These are phyloP conservation scores for Euzophera pinguis DNA, from an alignment of 2,888 invertebrate genomes.

Conservation along the genomic window DNA sequence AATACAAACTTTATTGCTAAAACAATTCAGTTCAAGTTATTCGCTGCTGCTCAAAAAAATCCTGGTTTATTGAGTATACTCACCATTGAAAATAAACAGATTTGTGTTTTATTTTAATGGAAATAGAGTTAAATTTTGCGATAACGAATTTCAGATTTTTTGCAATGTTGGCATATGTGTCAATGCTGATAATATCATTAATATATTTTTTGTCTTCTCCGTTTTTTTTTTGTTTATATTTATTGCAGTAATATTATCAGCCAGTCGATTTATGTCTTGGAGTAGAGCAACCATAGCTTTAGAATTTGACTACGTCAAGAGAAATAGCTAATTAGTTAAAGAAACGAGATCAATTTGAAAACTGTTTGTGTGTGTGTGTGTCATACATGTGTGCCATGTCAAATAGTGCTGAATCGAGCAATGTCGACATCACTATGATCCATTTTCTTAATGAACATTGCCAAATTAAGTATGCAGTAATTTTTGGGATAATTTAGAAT, in stretches of 20 bases:
- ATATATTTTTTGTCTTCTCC: background rate
- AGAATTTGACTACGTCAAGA: too few relatives aligned
- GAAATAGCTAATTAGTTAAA: too few relatives aligned
- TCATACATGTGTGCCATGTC: too few relatives aligned
- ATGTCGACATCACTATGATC: too few relatives aligned
- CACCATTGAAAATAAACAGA: background rate
- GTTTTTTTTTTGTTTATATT: background rate
- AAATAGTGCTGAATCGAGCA: too few relatives aligned
- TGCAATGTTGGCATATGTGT: background rate
- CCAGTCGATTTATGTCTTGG: background rate
- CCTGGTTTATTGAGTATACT: background rate
- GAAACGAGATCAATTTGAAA: too few relatives aligned
- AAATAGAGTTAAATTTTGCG: background rate
- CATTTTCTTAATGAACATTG: too few relatives aligned
- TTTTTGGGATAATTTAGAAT: too few relatives aligned
- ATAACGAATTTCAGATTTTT: background rate
- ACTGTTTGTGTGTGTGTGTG: too few relatives aligned
- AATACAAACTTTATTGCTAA: slow-evolving; percentile 4
- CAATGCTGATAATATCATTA: background rate
- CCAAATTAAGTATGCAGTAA: too few relatives aligned
- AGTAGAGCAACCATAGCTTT: too few relatives aligned
- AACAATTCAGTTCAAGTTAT: background rate
- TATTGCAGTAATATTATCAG: background rate
- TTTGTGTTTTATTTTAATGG: background rate
- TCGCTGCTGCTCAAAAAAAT: background rate